A percentile compares a stretch with the other conserved stretches of the same genome.
Evolutionary conservation across 2,113 vertebrate species (phyloP).

Genomic region (Crotalus helleri): DNA sequence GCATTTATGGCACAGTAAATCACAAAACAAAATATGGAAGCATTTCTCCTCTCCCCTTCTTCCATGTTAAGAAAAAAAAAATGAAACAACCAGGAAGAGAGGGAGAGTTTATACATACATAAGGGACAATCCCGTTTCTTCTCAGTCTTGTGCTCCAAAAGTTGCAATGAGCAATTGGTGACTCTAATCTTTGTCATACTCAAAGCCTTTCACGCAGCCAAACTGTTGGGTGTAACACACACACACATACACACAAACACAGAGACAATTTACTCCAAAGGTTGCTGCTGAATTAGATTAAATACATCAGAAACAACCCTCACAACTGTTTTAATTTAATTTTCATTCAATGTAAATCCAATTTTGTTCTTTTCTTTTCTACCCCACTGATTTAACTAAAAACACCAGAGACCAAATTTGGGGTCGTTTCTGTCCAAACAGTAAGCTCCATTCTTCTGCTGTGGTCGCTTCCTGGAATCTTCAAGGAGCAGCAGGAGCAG

Average conservation of each 20-base stretch:
- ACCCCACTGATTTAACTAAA: background rate
- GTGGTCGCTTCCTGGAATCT: background rate
- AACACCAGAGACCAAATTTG: background rate
- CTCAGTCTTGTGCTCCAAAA: background rate
- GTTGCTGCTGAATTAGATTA: background rate
- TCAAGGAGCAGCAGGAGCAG: background rate
- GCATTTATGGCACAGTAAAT: slow-evolving; percentile 56
- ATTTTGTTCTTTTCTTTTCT: background rate
- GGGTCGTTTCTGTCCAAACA: background rate
- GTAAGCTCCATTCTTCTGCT: background rate
- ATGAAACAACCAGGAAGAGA: slow-evolving; percentile 25
- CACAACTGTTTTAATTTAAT: background rate
- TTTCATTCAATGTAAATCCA: background rate
- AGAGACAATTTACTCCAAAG: background rate
- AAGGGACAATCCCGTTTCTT: background rate
- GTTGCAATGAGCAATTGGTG: background rate
- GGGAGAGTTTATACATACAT: background rate
- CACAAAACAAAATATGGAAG: slow-evolving; percentile 44
- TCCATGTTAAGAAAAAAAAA: slow-evolving; percentile 33
- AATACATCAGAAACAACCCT: background rate
- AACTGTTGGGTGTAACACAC: background rate
- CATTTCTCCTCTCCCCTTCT: background rate
- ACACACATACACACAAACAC: background rate
- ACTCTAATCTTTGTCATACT: background rate
- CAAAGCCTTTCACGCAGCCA: background rate